Evolutionary conservation across 2,797 vertebrate species (phyloP), one percentile per base, ranked within the genome.

Genomic region (Gymnoscopelus microlampas): DNA sequence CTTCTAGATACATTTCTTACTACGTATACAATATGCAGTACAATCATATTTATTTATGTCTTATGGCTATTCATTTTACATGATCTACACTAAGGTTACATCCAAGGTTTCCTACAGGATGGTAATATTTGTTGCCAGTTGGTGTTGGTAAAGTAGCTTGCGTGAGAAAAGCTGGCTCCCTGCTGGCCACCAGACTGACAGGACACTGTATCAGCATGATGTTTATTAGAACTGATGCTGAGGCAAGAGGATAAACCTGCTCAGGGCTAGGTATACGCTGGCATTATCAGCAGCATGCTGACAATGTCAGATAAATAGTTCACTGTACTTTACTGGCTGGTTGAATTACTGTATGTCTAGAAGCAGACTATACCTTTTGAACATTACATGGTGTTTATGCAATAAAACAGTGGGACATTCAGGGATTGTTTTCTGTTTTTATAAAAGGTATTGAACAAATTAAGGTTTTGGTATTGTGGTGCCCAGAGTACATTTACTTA

Each of bases 211-310:
- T 76, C 86, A 84, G 76, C 63, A 67, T 63, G 68, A 78, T 79
- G 68, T 77, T 83, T 66, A 82, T 81, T 69, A 74, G 64, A 79
- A 64, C 64, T 79, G 86, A 85, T 72, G 68, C 73, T 79, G 73
- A 54, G 64, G 73, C 73, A 66, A 64, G 59, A 23, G 76, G 73
- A 32, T 73, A 71, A 83, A 79, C 67, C 63, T 74, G 75, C 78
- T 73, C 54, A 63, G 13, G 79, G 74, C 69, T 74, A 81, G 70
- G 65, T 78, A 77, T 68, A 80, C 73, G 74, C 67, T 66, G 39
- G 54, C 53, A 71, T 76, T 73, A 75, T 75, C 58, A 23, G 32
- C 54, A 70, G 60, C 58, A 74, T 29, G 57, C 4, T 44, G 59
- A 11, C 15, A 35, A 4, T 32, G 2, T 24, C 67, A 66, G 56